A percentile compares a stretch with the other conserved stretches of the same genome.
phyloP scores from a whole-genome alignment of 1,140 invertebrate genomes.

The Drosophila equinoxialis region DNA sequence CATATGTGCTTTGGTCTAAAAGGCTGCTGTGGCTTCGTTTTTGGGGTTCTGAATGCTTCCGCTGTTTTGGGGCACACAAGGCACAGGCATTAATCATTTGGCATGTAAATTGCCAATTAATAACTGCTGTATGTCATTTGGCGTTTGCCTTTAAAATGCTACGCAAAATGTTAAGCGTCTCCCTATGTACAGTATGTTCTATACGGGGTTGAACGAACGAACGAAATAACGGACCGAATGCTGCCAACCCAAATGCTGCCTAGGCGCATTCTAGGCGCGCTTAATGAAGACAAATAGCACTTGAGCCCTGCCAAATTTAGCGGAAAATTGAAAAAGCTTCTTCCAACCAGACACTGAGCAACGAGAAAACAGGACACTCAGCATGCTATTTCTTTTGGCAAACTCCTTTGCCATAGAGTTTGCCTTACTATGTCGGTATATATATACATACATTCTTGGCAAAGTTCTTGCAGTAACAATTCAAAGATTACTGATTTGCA shows the following conservation, averaged over 20 bases:
- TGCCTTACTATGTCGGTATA: background rate
- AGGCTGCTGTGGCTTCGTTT: slow-evolving; percentile 68
- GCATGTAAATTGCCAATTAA: slow-evolving; percentile 82
- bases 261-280: slow-evolving; percentile 62
- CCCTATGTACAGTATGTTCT: slow-evolving; percentile 2
- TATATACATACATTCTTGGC: slow-evolving; percentile 47
- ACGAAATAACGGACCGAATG: slow-evolving; percentile 19
- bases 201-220: slow-evolving; percentile 8
- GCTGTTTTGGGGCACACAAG: slow-evolving; percentile 25
- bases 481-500: slow-evolving; percentile 16
- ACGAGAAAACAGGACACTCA: slow-evolving; percentile 14
- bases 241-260: slow-evolving; percentile 51
- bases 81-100: slow-evolving; percentile 75
- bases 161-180: slow-evolving; percentile 57
- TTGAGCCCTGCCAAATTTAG: slow-evolving; percentile 79
- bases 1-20: slow-evolving; percentile 70
- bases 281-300: slow-evolving; percentile 82
- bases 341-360: slow-evolving; percentile 21
- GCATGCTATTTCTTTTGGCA: slow-evolving; percentile 31
- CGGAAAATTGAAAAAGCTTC: slow-evolving; percentile 82
- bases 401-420: slow-evolving; percentile 50
- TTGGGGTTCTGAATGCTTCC: slow-evolving; percentile 63
- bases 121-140: slow-evolving; percentile 81
- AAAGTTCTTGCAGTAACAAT: slow-evolving; percentile 31
- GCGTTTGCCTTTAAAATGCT: slow-evolving; percentile 68